Conservation (phyloP, 2,113 vertebrate species). For the Struthio camelus region DNA sequence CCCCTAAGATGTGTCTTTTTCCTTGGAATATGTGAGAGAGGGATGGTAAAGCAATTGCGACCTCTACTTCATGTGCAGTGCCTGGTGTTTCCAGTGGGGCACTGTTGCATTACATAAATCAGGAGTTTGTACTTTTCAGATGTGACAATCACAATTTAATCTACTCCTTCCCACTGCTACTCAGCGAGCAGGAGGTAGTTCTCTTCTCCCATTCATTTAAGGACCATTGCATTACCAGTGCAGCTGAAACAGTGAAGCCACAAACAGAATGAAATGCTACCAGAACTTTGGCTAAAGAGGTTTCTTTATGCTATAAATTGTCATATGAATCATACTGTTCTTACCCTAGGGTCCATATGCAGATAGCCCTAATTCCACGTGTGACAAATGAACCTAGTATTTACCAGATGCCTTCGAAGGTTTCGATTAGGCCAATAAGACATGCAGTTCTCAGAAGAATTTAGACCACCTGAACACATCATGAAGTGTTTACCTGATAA, state of each 20-base stretch:
- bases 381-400: neutral
- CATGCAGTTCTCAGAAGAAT: neutral
- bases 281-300: neutral
- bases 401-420: neutral
- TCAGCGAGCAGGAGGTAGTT: neutral
- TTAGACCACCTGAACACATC: neutral
- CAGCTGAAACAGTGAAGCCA: neutral
- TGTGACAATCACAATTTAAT: neutral
- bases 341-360: neutral
- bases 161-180: neutral
- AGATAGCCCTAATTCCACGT: neutral
- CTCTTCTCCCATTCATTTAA: neutral
- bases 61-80: rapidly evolving
- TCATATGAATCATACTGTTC: neutral
- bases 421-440: neutral
- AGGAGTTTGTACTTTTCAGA: rapidly evolving
- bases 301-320: neutral
- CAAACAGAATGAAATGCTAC: neutral
- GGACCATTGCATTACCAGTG: neutral
- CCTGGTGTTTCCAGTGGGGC: rapidly evolving
- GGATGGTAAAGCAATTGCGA: neutral
- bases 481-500: neutral
- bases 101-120: neutral
- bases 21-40: neutral
- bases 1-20: neutral